Conservation (phyloP, 1,140 invertebrate species). For the Dryas iulia region DNA sequence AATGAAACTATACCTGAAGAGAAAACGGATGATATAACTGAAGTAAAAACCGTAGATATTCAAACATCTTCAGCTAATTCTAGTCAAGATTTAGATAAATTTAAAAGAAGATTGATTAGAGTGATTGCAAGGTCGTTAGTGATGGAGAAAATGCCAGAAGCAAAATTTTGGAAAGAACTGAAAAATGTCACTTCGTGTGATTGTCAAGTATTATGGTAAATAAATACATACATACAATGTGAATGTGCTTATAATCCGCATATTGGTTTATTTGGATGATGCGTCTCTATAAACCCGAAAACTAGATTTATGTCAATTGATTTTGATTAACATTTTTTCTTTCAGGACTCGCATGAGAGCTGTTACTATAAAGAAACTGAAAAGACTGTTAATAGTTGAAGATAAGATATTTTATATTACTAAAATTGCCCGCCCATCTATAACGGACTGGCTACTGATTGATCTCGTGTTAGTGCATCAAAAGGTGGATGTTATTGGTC, state of each 20-base stretch:
- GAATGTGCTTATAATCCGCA: too few relatives aligned
- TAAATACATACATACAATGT: constrained; percentile 9
- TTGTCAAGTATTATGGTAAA: constrained; percentile 57
- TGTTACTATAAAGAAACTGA: constrained; percentile 59
- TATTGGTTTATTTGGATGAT: too few relatives aligned
- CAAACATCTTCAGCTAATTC: neutral
- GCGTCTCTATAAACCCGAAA: too few relatives aligned
- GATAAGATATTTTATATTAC: constrained; percentile 43
- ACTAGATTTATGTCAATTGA: too few relatives aligned
- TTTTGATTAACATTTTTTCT: too few relatives aligned
- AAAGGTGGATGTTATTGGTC: constrained; percentile 54
- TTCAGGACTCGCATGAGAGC: constrained; percentile 56
- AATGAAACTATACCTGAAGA: neutral
- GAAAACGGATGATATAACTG: neutral
- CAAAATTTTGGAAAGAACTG: constrained; percentile 47
- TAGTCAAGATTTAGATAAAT: constrained; percentile 45
- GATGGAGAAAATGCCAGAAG: constrained; percentile 40
- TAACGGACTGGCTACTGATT: constrained; percentile 67
- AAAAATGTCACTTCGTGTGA: constrained; percentile 49
- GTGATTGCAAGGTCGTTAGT: constrained; percentile 42
- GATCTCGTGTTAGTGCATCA: constrained; percentile 64
- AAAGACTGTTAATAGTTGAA: constrained; percentile 45
- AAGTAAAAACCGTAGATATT: too few relatives aligned
- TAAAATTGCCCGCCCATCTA: constrained; percentile 43
- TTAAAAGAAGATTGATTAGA: constrained; percentile 57